Base-by-base conservation (phyloP, 2,888 invertebrate genomes). In the Pomacea canaliculata region DNA sequence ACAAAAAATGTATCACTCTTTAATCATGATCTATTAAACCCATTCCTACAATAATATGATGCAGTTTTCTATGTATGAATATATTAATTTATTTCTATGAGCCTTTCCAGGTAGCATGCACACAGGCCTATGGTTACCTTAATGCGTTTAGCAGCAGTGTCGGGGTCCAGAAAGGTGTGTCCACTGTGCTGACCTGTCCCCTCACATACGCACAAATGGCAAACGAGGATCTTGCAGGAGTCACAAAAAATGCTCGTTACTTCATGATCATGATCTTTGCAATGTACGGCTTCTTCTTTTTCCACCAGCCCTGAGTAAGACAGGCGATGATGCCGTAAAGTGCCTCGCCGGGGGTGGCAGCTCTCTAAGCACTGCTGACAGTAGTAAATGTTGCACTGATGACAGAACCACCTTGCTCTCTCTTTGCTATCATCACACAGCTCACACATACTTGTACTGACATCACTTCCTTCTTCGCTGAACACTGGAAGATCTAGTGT, bases 141-240 rank as follows among this genome's bases (percentile, higher is more conserved):
- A 12, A 88, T 81, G 67, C 85, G 85, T 62, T 80, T 83, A 76
- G 80, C 81, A n/a, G 89, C 89, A 19, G 87, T 85, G 37, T 88
- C 87, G n/a, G 85, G 82, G 16, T 87, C 84, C 12, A 89, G 80
- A 65, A 89, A 85, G 78, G 85, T 86, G 74, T 89, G 89, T 59
- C 86, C 86, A 23, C 86, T 84, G 79, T 89, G 89, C 81, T 85
- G 84, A 8, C 89, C 89, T 13, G 85, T 82, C 19, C 87, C 89
- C 69, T 88, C 87, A 82, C 89, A 89, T 59, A 89, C 87, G 84
- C 89, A 89, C 51, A 89, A 82, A 65, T 86, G 87, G 71, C 89
- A 89, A 19, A 87, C 87, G 60, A 87, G 80, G 56, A 83, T 73
- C 73, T 86, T 85, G 78, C 89, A 89, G 49, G 83, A 76, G 77